Evolutionary conservation across 2,797 vertebrate species (phyloP), one percentile per base, ranked within the genome.

Genomic region (Gymnodraco acuticeps): DNA sequence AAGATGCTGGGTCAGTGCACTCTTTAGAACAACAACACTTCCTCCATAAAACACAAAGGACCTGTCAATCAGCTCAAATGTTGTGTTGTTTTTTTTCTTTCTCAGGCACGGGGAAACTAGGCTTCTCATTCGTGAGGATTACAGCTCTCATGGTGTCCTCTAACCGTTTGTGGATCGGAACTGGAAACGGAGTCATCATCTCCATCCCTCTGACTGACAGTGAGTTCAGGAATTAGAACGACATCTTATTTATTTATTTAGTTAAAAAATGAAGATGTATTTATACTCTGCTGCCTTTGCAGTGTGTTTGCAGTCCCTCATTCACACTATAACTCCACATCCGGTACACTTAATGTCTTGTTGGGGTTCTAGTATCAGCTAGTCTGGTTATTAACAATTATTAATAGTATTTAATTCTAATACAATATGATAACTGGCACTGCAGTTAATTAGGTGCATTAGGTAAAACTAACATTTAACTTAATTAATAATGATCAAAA

Each of bases 101-200:
- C 81, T 72, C 92, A 99, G 98, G 98, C 82, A 99, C 98, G 45
- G 98, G 98, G 63, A 99, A 99, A 92, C 94, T 99, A 75, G 98
- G 98, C 80, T 99, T 99, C 95, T 99, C 98, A 0, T 99, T 99
- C 78, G 98, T 99, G 82, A 95, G 98, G 89, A 99, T 99, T 93
- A 99, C 98, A 4, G 97, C 98, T 54, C 95, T 99, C 80, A 98
- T 96, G 96, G 96, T 99, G 92, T 98, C 97, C 4, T 97, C 97
- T 82, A 97, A 94, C 76, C 97, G 98, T 19, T 94, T 99, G 74
- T 99, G 98, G 98, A 96, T 99, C 43, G 98, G 98, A 74, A 99
- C 98, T 3, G 98, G 98, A 80, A 99, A 99, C 3, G 98, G 98
- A 77, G 98, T 99, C 92, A 98, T 99, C 93, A 98, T 99, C 94